Evolutionary conservation across 2,113 vertebrate species (phyloP).

Genomic region (Elgaria multicarinata): DNA sequence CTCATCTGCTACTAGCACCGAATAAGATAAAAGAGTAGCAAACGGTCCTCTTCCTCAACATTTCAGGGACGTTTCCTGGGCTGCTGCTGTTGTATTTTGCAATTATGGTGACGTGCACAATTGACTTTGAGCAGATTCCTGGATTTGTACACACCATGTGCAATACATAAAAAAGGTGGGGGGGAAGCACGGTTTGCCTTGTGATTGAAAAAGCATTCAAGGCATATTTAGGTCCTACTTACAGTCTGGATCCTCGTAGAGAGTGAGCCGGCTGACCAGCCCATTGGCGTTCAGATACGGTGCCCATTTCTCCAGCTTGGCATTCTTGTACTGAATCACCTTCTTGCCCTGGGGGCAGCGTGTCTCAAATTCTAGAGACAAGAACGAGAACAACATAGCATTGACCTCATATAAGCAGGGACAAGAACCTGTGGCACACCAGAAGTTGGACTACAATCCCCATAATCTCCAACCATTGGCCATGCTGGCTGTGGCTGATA

Average conservation of each 20-base stretch:
- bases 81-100: no score
- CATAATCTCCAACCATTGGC: background rate
- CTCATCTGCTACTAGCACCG: background rate
- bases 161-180: background rate
- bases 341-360: conserved; percentile 81
- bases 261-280: conserved; percentile 80
- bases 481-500: background rate
- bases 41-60: no score
- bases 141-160: no score
- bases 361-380: conserved; percentile 82
- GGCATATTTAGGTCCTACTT: conserved; percentile 57
- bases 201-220: fast-evolving
- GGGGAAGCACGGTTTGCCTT: background rate
- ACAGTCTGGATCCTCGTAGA: conserved; percentile 83
- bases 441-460: background rate
- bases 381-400: background rate
- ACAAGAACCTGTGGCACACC: background rate
- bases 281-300: conserved; percentile 78
- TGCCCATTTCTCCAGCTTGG: conserved; percentile 85
- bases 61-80: no score
- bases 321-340: conserved; percentile 80
- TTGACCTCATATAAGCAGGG: no score
- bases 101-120: no score
- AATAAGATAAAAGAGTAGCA: no score
- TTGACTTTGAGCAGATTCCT: no score